Evolutionary conservation across 1,140 invertebrate genomes (phyloP).

Genomic region (Amphibalanus amphitrite): DNA sequence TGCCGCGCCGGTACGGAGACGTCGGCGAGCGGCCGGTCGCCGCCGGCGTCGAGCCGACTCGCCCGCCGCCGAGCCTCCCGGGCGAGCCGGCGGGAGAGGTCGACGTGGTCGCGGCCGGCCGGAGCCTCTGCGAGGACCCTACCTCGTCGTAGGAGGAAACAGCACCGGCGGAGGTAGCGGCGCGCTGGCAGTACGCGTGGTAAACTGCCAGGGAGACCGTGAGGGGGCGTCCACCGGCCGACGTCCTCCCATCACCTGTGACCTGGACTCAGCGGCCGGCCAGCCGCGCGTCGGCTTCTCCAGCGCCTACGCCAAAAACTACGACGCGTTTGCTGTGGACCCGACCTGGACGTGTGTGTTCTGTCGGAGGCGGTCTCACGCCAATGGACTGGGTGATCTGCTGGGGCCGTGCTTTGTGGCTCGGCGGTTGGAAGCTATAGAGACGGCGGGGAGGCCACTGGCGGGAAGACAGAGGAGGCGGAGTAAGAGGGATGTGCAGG

Average conservation of each 20-base stretch:
- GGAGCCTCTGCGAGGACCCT: background rate
- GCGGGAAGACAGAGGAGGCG: too few relatives aligned
- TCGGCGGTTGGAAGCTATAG: too few relatives aligned
- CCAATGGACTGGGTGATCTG: background rate
- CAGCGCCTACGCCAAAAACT: slow-evolving; percentile 3
- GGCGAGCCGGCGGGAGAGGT: background rate
- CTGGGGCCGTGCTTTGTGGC: background rate
- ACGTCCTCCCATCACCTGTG: background rate
- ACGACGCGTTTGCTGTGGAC: background rate
- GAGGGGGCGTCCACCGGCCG: background rate
- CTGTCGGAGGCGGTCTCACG: background rate
- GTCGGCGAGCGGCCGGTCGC: background rate
- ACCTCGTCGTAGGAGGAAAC: background rate
- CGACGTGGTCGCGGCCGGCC: background rate
- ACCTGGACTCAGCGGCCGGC: background rate
- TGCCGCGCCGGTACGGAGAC: background rate
- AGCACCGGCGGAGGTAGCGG: background rate
- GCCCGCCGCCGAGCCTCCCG: background rate
- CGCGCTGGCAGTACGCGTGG: background rate
- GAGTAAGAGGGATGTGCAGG: too few relatives aligned
- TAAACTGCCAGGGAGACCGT: background rate
- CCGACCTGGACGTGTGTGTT: background rate
- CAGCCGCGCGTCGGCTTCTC: background rate
- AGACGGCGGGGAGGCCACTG: too few relatives aligned
- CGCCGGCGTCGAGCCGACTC: background rate